Evolutionary conservation across 2,888 invertebrate genomes (phyloP).

Genomic region (Falcaria lacertinaria): DNA sequence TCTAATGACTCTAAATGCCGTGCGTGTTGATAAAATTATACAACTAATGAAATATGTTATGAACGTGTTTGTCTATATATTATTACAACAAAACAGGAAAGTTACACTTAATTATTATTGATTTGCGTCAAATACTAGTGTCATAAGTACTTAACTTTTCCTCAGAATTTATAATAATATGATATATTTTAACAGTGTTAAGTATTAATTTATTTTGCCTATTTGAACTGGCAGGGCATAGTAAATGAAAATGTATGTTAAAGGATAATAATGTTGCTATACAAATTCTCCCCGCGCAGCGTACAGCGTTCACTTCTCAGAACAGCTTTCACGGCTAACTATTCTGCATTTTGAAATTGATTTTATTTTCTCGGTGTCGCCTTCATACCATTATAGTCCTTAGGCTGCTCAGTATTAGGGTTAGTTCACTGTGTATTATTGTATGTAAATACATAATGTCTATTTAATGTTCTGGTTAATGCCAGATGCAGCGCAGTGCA

Average conservation of each 20-base stretch:
- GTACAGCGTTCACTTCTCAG: slow-evolving; percentile 49
- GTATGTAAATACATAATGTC: slow-evolving; percentile 26
- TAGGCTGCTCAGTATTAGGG: slow-evolving; percentile 26
- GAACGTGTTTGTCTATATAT: too few relatives aligned
- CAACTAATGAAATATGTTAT: too few relatives aligned
- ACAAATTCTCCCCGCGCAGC: slow-evolving; percentile 47
- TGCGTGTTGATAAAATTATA: not conserved
- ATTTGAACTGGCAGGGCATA: slow-evolving; percentile 3
- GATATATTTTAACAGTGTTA: too few relatives aligned
- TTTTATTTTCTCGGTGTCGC: slow-evolving; percentile 37
- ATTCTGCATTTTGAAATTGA: slow-evolving; percentile 57
- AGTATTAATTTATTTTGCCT: not conserved
- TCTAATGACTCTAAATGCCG: too few relatives aligned
- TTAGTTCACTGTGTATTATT: slow-evolving; percentile 26
- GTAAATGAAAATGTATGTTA: slow-evolving; percentile 40
- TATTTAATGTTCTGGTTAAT: slow-evolving; percentile 31
- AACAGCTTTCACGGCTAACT: slow-evolving; percentile 64
- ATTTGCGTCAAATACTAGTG: too few relatives aligned
- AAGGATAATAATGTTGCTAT: slow-evolving; percentile 41
- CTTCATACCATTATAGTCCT: slow-evolving; percentile 32
- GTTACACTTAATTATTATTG: too few relatives aligned
- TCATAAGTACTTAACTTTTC: too few relatives aligned
- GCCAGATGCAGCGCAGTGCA: slow-evolving; percentile 49
- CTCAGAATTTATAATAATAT: too few relatives aligned
- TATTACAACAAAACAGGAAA: too few relatives aligned